phyloP scores from a whole-genome alignment of 2,888 invertebrate species.

The Drosophila crucigera region DNA sequence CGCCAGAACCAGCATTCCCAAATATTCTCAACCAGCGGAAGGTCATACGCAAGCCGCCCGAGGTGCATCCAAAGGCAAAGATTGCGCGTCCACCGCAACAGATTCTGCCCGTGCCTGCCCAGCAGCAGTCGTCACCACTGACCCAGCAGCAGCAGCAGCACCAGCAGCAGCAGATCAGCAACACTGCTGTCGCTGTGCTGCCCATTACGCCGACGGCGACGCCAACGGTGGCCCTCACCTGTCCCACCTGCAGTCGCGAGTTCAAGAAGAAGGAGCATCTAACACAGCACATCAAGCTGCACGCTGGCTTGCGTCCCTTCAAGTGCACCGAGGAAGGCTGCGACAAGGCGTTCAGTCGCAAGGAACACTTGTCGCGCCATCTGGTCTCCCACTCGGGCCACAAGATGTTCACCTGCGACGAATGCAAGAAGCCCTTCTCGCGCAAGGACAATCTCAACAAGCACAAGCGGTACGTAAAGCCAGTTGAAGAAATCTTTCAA shows the following conservation, averaged over 20 bases:
- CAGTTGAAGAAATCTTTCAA: neutral
- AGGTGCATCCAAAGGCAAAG: conserved; percentile 36
- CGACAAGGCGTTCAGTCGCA: conserved; percentile 89
- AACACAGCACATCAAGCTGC: conserved; percentile 89
- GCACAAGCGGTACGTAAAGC: conserved; percentile 80
- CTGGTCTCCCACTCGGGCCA: conserved; percentile 89
- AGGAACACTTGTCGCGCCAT: conserved; percentile 89
- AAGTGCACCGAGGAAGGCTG: conserved; percentile 87
- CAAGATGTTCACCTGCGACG: conserved; percentile 88
- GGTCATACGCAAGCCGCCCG: conserved; percentile 51
- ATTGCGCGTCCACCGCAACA: conserved; percentile 48
- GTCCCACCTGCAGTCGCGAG: conserved; percentile 87
- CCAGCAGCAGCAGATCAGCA: conserved; percentile 21
- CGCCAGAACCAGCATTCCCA: neutral
- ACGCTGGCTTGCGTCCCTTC: conserved; percentile 89
- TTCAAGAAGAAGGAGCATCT: conserved; percentile 90
- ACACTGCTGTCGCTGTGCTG: conserved; percentile 16
- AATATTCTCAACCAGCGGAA: conserved; percentile 53
- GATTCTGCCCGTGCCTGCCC: conserved; percentile 55
- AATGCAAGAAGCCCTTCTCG: conserved; percentile 87
- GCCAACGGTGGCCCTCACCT: conserved; percentile 33
- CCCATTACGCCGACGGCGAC: conserved; percentile 15
- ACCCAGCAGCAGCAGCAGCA: conserved; percentile 61
- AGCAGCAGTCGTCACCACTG: conserved; percentile 7
- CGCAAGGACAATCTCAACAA: conserved; percentile 85